Base-by-base conservation (phyloP, 2,888 invertebrate genomes). In the Meta bourneti region DNA sequence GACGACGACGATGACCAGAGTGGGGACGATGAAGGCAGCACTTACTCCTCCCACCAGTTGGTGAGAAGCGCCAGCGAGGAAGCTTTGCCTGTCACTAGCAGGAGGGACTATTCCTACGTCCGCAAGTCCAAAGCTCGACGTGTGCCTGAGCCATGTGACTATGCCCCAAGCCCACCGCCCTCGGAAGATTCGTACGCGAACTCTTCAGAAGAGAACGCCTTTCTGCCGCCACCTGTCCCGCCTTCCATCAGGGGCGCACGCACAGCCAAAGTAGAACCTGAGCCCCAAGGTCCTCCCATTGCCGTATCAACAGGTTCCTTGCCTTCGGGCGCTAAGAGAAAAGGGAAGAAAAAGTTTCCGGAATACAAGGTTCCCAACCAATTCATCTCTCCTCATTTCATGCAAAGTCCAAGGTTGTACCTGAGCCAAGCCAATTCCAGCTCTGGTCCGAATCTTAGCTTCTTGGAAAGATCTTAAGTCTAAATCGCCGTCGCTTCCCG, bases 31-130 rank as follows among this genome's bases (percentile, higher is more conserved):
- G 93, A 92, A 19, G 93, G 92, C 2, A 93, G 93, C 91, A 92
- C 92, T 61, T 93, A 93, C 54, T 93, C 93, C 9, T 91, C 93
- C 70, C 93, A 93, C 71, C 93, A 93, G 49, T 84, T 94, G 51
- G 93, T 94, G 70, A 91, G 94, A 52, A 94, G 94, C 90, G 94
- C 94, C 51, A 94, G 94, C 83, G 94, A 94, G 85, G 94, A 94
- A 91, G 94, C 94, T 49, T 81, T 94, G 93, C 93, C 93, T 34
- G 93, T 93, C 49, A 93, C 94, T 7, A 92, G 90, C 78, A 93
- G 93, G 72, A 89, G 93, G 19, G 93, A 93, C 83, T 93, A 93
- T 84, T 90, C 93, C n/a, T 93, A 92, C 82, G 84, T 93, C 13
- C 93, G 93, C 70, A 77, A 91, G 34, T 91, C 93, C 75, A 93